phyloP scores from a whole-genome alignment of 2,888 invertebrate species.

The Phyllotreta striolata region DNA sequence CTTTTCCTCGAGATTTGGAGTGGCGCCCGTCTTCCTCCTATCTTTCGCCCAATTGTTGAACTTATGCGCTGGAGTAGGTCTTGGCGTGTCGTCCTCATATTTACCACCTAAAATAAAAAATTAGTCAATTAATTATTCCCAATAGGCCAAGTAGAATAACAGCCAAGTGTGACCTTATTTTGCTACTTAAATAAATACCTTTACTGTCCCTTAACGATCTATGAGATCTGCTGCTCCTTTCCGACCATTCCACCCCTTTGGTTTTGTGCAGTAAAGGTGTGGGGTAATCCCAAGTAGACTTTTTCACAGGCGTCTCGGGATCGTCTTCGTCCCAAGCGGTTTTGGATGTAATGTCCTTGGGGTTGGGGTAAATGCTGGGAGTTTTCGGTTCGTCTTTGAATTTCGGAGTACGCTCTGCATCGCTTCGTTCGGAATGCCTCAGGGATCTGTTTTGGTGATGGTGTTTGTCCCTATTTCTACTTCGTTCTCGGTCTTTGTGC shows the following conservation, averaged over 20 bases:
- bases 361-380: constrained; percentile 71
- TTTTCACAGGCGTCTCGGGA: constrained; percentile 65
- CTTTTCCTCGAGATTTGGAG: constrained; percentile 66
- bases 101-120: constrained; percentile 23
- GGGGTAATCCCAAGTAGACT: constrained; percentile 92
- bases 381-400: constrained; percentile 89
- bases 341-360: constrained; percentile 71
- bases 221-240: constrained; percentile 48
- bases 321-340: constrained; percentile 83
- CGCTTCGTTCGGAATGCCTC: constrained; percentile 56
- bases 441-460: constrained; percentile 55
- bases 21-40: constrained; percentile 71
- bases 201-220: constrained; percentile 57
- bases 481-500: constrained; percentile 49
- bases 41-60: constrained; percentile 82
- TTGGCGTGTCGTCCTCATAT: constrained; percentile 73
- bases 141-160: no score
- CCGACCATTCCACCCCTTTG: constrained; percentile 55
- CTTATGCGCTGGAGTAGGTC: constrained; percentile 88
- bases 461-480: constrained; percentile 43
- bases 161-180: no score
- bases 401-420: constrained; percentile 63
- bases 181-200: not conserved
- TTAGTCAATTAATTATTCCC: not conserved
- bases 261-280: constrained; percentile 73